These are phyloP conservation scores for Virgularia gustaviana DNA, from an alignment of 92 coral and sea anemone species.

Conservation along the genomic window DNA sequence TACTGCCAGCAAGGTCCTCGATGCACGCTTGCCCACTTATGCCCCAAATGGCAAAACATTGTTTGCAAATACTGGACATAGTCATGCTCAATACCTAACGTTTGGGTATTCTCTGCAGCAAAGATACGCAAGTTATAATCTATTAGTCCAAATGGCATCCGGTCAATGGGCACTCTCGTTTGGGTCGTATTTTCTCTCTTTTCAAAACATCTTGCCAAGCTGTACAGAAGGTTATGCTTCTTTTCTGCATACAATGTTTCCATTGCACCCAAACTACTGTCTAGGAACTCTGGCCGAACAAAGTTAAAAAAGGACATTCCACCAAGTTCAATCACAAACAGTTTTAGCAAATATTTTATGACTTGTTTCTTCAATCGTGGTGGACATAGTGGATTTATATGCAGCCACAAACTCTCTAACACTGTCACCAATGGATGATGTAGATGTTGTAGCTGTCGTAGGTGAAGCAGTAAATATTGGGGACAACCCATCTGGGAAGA, in stretches of 20 bases:
- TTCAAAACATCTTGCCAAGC: background rate
- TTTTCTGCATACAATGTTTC: background rate
- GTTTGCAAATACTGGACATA: constrained; percentile 55
- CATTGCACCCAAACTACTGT: background rate
- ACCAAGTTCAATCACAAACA: background rate
- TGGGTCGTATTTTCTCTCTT: background rate
- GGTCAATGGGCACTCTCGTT: constrained; percentile 41
- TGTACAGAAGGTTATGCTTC: background rate
- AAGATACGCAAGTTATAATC: constrained; percentile 60
- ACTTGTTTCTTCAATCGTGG: constrained; percentile 2
- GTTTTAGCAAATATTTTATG: background rate
- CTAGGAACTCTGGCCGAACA: background rate
- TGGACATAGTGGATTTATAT: constrained; percentile 8
- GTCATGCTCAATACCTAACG: constrained; percentile 55
- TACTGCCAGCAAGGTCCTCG: constrained; percentile 65
- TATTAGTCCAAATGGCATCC: constrained; percentile 58
- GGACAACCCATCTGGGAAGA: too few species aligned
- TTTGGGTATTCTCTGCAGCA: constrained; percentile 38
- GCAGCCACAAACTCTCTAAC: background rate
- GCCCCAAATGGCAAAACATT: constrained; percentile 67
- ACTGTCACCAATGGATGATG: constrained; percentile 24
- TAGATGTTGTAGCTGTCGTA: too few species aligned
- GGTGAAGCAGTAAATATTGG: background rate
- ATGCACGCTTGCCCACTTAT: constrained; percentile 45
- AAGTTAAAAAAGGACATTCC: background rate